phyloP scores from a whole-genome alignment of 2,113 vertebrate genomes.

The Microtus pennsylvanicus region DNA sequence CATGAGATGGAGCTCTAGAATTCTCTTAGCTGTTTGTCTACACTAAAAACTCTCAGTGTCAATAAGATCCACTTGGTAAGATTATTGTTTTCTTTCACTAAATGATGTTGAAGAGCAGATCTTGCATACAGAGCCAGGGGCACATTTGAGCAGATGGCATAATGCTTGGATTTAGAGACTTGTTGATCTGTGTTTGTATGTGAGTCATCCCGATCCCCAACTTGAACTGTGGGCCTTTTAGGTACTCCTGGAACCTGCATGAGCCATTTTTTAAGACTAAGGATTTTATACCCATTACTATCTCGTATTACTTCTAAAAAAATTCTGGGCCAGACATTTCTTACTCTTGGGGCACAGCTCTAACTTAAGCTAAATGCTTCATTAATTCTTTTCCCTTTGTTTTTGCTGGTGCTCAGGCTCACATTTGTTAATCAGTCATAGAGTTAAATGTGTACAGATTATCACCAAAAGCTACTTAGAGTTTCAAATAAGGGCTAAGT shows the following conservation, averaged over 20 bases:
- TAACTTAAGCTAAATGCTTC: constrained; percentile 43
- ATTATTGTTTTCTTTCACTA: constrained; percentile 45
- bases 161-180: constrained; percentile 48
- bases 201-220: background rate
- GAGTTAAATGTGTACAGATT: constrained; percentile 33
- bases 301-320: constrained; percentile 14
- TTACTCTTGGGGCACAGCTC: constrained; percentile 6
- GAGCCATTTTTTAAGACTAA: constrained; percentile 48
- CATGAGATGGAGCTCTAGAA: constrained; percentile 19
- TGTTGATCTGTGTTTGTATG: constrained; percentile 6
- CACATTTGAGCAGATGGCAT: background rate
- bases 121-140: constrained; percentile 22
- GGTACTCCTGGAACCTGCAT: constrained; percentile 43
- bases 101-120: constrained; percentile 57
- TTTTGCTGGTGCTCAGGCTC: background rate
- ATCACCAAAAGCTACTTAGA: constrained; percentile 52
- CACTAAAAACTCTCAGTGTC: constrained; percentile 41
- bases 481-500: constrained; percentile 53
- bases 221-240: constrained; percentile 51
- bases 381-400: background rate
- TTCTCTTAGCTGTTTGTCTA: constrained; percentile 55
- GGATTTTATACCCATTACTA: constrained; percentile 19
- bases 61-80: constrained; percentile 18
- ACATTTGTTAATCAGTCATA: constrained; percentile 33
- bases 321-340: constrained; percentile 38